Base-by-base conservation (phyloP, 2,888 invertebrate species). In the Euplexia lucipara region DNA sequence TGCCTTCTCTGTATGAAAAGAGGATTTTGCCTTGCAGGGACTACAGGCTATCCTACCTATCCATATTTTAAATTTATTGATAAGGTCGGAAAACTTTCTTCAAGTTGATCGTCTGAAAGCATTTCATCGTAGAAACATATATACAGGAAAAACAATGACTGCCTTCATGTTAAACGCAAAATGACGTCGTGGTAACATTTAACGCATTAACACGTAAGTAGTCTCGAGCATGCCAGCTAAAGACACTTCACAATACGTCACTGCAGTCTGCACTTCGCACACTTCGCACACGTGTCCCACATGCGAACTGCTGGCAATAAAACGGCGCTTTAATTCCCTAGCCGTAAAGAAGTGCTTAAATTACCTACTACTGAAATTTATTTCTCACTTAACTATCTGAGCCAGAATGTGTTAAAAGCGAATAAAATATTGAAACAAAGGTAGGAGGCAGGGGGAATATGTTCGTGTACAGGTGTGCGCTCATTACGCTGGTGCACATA, bases 341-440 rank as follows among this genome's bases (percentile, higher is more conserved):
- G 12, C 57, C 22, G 16, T 58, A 56, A 54, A 67, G 37, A 54
- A 48, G 30, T 54, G 64, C 56, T 70, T 59, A 66, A 77, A 72
- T 71, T 72, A 49, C 39, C 39, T 16, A 39, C 65, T 51, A 54
- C 64, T 63, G 62, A 63, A 76, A 70, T 65, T 70, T 74, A 79
- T 70, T 61, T 56, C 64, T 51, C 56, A 58, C 54, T 70, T 74
- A 58, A 75, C 60, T 70, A 53, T 59, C 64, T 37, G 44, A 51
- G 54, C 45, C 45, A 42, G 68, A 61, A 68, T 62, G 61, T 61
- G 52, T 52, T 70, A 53, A 52, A 60, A 69, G 49, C 44, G 22
- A 67, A 62, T 60, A 63, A 66, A 70, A 64, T 53, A 22, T 45
- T 35, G 51, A 16, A 56, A 42, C 26, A 20, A 26, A 22, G 12